phyloP scores from a whole-genome alignment of 2,797 vertebrate genomes.

The Tauraco hartlaubi region DNA sequence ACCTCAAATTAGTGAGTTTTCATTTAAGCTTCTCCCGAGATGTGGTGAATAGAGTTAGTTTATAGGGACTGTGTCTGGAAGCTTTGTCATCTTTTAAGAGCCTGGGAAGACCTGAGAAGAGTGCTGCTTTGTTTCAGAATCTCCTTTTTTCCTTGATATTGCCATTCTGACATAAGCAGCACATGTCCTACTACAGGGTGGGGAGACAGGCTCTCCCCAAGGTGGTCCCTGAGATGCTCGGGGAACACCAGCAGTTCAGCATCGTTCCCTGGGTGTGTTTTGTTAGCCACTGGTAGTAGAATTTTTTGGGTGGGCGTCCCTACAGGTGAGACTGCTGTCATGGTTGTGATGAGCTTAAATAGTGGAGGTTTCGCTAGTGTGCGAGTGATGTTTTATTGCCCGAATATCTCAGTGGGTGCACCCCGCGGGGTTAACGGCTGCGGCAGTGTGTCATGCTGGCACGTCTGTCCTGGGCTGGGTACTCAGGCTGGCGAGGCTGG shows the following conservation, averaged over 20 bases:
- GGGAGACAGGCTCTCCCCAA: accelerated
- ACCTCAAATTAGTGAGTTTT: background rate
- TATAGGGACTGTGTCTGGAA: background rate
- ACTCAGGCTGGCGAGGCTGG: background rate
- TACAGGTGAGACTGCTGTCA: background rate
- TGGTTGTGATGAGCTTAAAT: background rate
- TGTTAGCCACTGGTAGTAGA: background rate
- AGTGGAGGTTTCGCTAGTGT: background rate
- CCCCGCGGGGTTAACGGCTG: background rate
- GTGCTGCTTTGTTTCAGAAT: background rate
- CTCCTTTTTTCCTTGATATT: background rate
- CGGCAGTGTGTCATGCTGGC: accelerated
- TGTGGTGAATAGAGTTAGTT: background rate
- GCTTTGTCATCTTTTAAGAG: background rate
- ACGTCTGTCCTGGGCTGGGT: background rate
- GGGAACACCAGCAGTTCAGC: background rate
- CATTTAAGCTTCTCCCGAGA: background rate
- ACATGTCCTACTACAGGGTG: background rate
- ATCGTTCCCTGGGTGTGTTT: accelerated
- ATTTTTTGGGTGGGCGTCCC: background rate
- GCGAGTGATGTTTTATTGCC: accelerated
- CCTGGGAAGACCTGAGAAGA: background rate
- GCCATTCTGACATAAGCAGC: background rate
- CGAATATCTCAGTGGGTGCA: accelerated
- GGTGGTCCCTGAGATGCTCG: background rate